Base-by-base conservation (phyloP, 2,113 vertebrate species). In the Lasiurus cinereus region DNA sequence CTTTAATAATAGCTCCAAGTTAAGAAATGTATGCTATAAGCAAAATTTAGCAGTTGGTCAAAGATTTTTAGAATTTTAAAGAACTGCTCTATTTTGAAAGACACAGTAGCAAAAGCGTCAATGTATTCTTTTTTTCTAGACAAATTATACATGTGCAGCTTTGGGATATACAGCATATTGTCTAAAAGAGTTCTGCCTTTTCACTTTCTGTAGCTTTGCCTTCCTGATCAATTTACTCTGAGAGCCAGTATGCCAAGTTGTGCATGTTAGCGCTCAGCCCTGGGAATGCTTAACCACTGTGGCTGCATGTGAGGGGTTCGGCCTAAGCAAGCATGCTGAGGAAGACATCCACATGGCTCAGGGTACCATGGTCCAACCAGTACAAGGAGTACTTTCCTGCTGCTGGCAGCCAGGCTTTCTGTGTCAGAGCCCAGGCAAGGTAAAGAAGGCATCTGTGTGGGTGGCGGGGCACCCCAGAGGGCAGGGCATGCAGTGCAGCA, bases 1-100 rank as follows among this genome's bases (percentile, higher is more conserved):
- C 14, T 80, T 95, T 86, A 94, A 43, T 66, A 82, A 50, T 5
- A 72, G 29, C 3, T 43, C 86, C 29, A 80, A 83, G 36, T 14
- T 90, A 86, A 80, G 82, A 91, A 73, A 67, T 90, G 9, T n/a
- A 29, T 93, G 2, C 29, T 48, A 80, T 1, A 79, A 70, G 56
- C 24, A 80, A 91, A 94, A 91, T 46, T n/a, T 1, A 91, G 39
- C 16, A 70, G 12, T 56, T 92, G 16, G 24, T 69, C 33, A 91
- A 92, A 84, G 7, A 27, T 72, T 90, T 90, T 91, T 59, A 76
- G 66, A 74, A 74, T 54, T 66, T 0, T 12, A 8, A 69, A 73
- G 91, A 76, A 48, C 36, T 72, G 1, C 2, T 77, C 29, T 69
- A 29, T 88, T 83, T 88, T 92, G 72, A 91, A 94, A 88, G 36